These are phyloP conservation scores for Salvator merianae DNA, from an alignment of 2,113 vertebrate genomes.

Conservation along the genomic window DNA sequence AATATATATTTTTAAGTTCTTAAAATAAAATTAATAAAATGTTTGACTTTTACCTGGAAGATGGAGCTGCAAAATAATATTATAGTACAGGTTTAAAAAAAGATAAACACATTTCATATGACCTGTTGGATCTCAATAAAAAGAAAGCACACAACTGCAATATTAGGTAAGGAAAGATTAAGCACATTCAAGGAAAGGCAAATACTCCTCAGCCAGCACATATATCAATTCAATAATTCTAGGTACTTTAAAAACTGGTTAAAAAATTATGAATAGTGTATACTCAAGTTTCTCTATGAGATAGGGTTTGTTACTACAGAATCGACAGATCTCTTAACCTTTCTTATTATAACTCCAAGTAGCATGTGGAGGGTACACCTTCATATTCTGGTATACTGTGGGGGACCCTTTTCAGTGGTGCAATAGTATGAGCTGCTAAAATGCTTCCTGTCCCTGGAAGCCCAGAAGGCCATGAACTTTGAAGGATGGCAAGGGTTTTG, in stretches of 20 bases:
- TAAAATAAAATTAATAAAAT: conserved; percentile 60
- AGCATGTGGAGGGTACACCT: no score
- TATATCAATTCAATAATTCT: background rate
- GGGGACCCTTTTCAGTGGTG: no score
- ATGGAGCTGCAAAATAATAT: conserved; percentile 42
- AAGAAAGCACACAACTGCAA: conserved; percentile 23
- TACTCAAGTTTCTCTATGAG: background rate
- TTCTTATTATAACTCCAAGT: background rate
- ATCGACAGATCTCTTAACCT: background rate
- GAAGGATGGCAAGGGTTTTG: no score
- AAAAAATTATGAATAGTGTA: background rate
- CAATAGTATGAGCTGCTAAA: no score
- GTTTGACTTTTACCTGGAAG: conserved; percentile 40
- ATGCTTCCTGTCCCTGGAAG: no score
- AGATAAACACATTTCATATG: conserved; percentile 16
- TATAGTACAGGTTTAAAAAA: conserved; percentile 30
- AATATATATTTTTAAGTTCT: conserved; percentile 63
- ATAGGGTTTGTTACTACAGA: background rate
- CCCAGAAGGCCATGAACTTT: no score
- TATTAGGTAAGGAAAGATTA: conserved; percentile 7
- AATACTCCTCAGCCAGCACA: background rate
- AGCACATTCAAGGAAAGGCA: background rate
- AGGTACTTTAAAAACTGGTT: background rate
- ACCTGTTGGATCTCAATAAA: conserved; percentile 35
- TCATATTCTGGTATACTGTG: no score